Evolutionary conservation across 2,113 vertebrate genomes (phyloP).

Genomic region (Pelmatolapia mariae): DNA sequence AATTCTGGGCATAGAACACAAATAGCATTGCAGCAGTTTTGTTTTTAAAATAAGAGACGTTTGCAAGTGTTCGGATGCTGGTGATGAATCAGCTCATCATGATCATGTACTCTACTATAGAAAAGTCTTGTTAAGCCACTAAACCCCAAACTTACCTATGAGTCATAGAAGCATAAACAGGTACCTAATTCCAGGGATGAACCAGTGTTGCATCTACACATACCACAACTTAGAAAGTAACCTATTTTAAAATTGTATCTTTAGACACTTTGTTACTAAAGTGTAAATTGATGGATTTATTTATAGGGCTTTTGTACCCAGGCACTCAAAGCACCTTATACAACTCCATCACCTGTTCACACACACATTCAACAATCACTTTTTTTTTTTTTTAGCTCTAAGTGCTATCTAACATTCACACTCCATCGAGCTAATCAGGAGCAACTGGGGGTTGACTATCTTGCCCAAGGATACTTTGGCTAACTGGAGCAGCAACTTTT

Average conservation of each 20-base stretch:
- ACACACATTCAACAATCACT: not conserved
- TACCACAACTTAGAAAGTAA: not conserved
- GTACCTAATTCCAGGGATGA: not conserved
- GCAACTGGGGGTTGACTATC: not conserved
- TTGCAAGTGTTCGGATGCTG: not conserved
- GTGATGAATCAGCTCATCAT: not conserved
- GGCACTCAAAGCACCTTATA: not conserved
- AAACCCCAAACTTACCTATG: not conserved
- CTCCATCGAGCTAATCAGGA: not conserved
- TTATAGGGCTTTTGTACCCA: not conserved
- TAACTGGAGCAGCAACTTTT: not conserved
- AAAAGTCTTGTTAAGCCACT: not conserved
- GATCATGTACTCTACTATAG: not conserved
- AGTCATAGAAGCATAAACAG: not conserved
- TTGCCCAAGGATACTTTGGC: not conserved
- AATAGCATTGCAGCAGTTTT: not conserved
- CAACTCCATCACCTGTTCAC: not conserved
- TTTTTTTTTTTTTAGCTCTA: not conserved
- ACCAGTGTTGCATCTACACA: not conserved
- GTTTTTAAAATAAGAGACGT: not conserved
- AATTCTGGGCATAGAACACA: not conserved
- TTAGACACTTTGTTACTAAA: not conserved
- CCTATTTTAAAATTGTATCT: not conserved
- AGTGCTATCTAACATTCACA: not conserved
- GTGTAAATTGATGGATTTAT: not conserved